Evolutionary conservation across 2,888 invertebrate species (phyloP).

Genomic region (Amphipyra berbera): DNA sequence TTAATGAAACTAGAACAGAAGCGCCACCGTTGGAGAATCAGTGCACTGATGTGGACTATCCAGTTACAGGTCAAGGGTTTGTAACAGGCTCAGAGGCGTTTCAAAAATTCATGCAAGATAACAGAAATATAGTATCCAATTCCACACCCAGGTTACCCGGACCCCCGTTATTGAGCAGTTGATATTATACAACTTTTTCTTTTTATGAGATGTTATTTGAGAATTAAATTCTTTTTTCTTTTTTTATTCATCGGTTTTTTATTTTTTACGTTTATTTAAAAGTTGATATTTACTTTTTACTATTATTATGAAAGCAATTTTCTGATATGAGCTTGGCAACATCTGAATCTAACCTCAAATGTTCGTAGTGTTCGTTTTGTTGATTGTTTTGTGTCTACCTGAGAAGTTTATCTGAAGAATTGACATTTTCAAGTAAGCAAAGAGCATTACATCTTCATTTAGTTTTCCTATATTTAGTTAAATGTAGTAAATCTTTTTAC

Average conservation of each 20-base stretch:
- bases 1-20: constrained; percentile 24
- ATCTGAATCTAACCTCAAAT: constrained; percentile 2
- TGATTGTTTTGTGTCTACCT: too few relatives aligned
- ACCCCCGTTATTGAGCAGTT: constrained; percentile 37
- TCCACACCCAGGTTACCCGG: constrained; percentile 28
- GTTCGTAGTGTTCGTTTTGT: too few relatives aligned
- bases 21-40: neutral
- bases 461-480: too few relatives aligned
- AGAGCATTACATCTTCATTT: too few relatives aligned
- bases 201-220: constrained; percentile 58
- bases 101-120: constrained; percentile 74
- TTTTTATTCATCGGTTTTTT: constrained; percentile 22
- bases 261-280: neutral
- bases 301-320: neutral
- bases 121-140: constrained; percentile 60
- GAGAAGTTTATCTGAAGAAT: neutral
- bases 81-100: constrained; percentile 80
- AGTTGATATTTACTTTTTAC: neutral
- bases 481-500: too few relatives aligned
- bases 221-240: constrained; percentile 44
- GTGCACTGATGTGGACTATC: constrained; percentile 27
- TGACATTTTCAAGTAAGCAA: neutral
- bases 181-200: constrained; percentile 58
- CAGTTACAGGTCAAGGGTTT: constrained; percentile 66
- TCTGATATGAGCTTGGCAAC: constrained; percentile 25